Evolutionary conservation across 1,140 invertebrate species (phyloP).

Genomic region (Muscidifurax raptorellus): DNA sequence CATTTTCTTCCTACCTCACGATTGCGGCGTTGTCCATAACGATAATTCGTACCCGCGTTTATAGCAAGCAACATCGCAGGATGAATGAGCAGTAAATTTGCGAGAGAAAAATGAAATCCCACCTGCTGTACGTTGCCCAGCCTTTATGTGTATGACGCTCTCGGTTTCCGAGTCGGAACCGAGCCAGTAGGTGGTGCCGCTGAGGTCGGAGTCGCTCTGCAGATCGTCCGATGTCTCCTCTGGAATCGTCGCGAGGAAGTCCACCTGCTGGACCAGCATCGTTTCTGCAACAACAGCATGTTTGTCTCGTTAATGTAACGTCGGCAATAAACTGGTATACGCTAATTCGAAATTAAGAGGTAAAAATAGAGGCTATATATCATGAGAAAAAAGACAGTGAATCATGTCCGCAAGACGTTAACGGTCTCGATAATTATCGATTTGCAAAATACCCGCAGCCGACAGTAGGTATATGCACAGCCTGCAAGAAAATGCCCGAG

Average conservation of each 20-base stretch:
- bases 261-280: constrained; percentile 74
- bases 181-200: constrained; percentile 77
- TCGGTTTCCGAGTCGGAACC: constrained; percentile 81
- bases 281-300: constrained; percentile 71
- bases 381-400: neutral
- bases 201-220: constrained; percentile 80
- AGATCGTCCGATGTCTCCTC: constrained; percentile 87
- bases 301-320: neutral
- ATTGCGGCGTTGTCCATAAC: neutral
- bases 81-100: neutral
- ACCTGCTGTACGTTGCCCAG: constrained; percentile 65
- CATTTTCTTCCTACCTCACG: neutral
- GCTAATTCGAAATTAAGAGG: neutral
- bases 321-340: too few species aligned
- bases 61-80: neutral
- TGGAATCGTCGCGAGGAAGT: constrained; percentile 84
- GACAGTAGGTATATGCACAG: too few species aligned
- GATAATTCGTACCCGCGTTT: neutral
- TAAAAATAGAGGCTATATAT: neutral
- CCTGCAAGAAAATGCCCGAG: neutral
- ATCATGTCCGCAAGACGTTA: neutral
- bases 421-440: neutral
- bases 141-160: constrained; percentile 72
- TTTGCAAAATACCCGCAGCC: neutral
- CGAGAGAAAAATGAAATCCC: neutral